A percentile compares a stretch with the other conserved stretches of the same genome.
phyloP scores from a whole-genome alignment of 2,797 vertebrate species.

The Pangasius mekongensis region DNA sequence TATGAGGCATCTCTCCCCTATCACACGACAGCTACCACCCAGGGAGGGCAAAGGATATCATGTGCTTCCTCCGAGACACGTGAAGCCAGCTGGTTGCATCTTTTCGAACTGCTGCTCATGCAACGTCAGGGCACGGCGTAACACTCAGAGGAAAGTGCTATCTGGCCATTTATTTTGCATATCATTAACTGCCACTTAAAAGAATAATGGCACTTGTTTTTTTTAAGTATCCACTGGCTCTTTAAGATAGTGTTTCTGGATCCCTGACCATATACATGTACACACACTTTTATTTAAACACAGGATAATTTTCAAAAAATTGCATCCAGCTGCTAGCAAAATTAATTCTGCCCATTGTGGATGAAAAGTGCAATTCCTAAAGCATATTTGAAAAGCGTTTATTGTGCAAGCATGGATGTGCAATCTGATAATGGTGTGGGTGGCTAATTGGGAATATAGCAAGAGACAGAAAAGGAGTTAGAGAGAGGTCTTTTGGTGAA shows the following conservation, averaged over 20 bases:
- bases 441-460: conserved; percentile 59
- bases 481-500: conserved; percentile 50
- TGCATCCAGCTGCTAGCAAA: background rate
- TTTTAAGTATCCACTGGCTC: background rate
- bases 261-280: background rate
- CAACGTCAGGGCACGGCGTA: background rate
- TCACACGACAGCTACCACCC: background rate
- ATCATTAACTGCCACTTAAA: background rate
- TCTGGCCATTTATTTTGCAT: background rate
- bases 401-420: conserved; percentile 32
- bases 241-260: background rate
- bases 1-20: background rate
- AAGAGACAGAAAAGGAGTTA: background rate
- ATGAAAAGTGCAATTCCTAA: background rate
- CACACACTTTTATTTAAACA: background rate
- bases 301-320: background rate
- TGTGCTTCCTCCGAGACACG: background rate
- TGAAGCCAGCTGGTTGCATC: background rate
- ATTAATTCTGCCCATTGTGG: background rate
- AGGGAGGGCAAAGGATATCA: background rate
- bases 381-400: background rate
- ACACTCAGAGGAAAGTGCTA: background rate
- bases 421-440: conserved; percentile 50
- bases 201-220: background rate
- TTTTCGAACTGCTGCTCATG: background rate